Evolutionary conservation across 1,140 invertebrate species (phyloP), one percentile per base, ranked within the genome.

Genomic region (Procambarus clarkii): DNA sequence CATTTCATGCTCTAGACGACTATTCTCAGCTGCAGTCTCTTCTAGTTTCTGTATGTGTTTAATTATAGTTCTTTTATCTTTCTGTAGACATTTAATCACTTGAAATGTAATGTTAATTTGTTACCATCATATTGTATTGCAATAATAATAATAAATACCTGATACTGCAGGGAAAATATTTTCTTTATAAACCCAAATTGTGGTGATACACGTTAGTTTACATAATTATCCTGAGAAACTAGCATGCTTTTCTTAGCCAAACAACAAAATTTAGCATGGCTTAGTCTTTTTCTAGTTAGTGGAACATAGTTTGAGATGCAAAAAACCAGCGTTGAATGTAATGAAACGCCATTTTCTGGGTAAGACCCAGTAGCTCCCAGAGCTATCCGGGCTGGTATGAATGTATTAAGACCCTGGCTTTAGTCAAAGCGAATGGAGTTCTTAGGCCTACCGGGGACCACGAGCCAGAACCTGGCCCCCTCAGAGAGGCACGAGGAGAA

Each of bases 1-100:
- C 90, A 98, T 95, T 94, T 98, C 98, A 93, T 98, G 97, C 94
- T 98, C 98, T 58, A 98, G 94, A 11, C 97, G 96, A 13, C 97
- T 97, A 94, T 98, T 98, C 91, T 98, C 97, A 1, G 97, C 97
- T 21, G 98, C 97, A 0, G 97, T 98, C 94, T 98, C 97, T 94
- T 98, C 98, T 88, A 98, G 94, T 96, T 97, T 97, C 97, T 98
- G 94, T 34, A 95, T 94, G 92, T 46, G 48, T 54, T 79, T 13
- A 79, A 79, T 46, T 5, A 74, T 3, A 79, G 11, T 15, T 80
- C 15, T 48, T 48, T 54, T 9, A 54, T 21, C 24, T 50, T 21
- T 15, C 50, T 13, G 48, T 15, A 50, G 78, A 69, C 2, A 69
- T 58, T 8, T 58, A 58, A 9, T 15, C 54, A 58, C 34, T 34